These are phyloP conservation scores for Bombus fervidus DNA, from an alignment of 1,140 invertebrate genomes.

Conservation along the genomic window DNA sequence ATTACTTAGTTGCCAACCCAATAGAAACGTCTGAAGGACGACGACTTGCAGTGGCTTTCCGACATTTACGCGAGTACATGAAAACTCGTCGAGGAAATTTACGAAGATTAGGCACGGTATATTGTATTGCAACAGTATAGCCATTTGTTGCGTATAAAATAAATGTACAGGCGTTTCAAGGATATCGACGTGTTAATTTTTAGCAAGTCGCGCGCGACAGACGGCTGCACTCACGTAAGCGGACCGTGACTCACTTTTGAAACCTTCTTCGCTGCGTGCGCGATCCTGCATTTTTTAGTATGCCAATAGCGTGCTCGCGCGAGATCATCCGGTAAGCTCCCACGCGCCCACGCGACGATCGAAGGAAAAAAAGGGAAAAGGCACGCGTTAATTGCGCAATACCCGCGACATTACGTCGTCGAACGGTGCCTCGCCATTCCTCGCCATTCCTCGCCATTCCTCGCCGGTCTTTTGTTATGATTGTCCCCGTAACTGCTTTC, in stretches of 20 bases:
- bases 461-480: background rate
- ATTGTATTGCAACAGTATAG: too few relatives aligned
- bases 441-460: background rate
- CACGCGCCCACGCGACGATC: background rate
- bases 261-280: conserved; percentile 23
- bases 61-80: too few relatives aligned
- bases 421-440: too few relatives aligned
- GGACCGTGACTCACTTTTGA: conserved; percentile 54
- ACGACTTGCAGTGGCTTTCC: too few relatives aligned
- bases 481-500: background rate
- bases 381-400: background rate
- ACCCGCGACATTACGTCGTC: background rate
- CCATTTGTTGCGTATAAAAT: background rate
- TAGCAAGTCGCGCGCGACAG: background rate
- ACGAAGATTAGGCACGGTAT: too few relatives aligned
- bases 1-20: too few relatives aligned
- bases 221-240: background rate
- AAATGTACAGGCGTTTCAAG: background rate
- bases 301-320: conserved; percentile 7
- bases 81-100: too few relatives aligned
- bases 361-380: background rate
- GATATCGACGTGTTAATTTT: background rate
- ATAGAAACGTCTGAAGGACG: too few relatives aligned
- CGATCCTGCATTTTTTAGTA: conserved; percentile 10
- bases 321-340: background rate